These are phyloP conservation scores for Volucella zonaria DNA, from an alignment of 2,888 invertebrate species.

Conservation along the genomic window DNA sequence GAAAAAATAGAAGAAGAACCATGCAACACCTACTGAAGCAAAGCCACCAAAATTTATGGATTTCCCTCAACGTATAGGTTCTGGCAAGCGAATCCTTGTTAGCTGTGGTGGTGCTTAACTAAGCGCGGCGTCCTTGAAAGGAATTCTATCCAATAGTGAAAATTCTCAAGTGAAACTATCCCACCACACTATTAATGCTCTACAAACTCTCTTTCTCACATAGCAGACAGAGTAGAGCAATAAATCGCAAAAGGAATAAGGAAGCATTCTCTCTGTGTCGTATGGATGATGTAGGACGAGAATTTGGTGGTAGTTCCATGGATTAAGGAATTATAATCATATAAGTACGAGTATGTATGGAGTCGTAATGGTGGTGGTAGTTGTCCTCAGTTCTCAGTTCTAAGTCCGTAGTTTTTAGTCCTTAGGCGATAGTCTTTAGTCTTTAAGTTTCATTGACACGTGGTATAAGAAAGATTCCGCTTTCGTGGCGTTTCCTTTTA, in stretches of 20 bases:
- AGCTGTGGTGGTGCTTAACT: constrained; percentile 43
- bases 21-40: constrained; percentile 53
- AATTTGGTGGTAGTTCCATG: constrained; percentile 31
- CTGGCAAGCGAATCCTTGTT: constrained; percentile 72
- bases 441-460: not conserved
- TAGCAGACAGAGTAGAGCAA: constrained; percentile 5
- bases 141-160: not conserved
- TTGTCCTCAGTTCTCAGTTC: not conserved
- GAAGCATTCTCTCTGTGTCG: constrained; percentile 1
- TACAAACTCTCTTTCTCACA: constrained; percentile 2
- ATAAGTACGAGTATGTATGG: too few species aligned
- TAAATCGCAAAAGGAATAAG: constrained; percentile 51
- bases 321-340: constrained; percentile 48
- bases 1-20: constrained; percentile 18
- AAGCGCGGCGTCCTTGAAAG: constrained; percentile 42
- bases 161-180: not conserved
- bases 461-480: constrained; percentile 4
- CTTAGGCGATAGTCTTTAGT: not conserved
- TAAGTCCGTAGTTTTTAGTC: not conserved
- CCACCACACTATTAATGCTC: constrained; percentile 29
- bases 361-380: not conserved
- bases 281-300: constrained; percentile 10
- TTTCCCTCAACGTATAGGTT: constrained; percentile 67
- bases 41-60: constrained; percentile 67
- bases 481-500: constrained; percentile 2